These are phyloP conservation scores for Gobio gobio DNA, from an alignment of 2,113 vertebrate species.

Conservation along the genomic window DNA sequence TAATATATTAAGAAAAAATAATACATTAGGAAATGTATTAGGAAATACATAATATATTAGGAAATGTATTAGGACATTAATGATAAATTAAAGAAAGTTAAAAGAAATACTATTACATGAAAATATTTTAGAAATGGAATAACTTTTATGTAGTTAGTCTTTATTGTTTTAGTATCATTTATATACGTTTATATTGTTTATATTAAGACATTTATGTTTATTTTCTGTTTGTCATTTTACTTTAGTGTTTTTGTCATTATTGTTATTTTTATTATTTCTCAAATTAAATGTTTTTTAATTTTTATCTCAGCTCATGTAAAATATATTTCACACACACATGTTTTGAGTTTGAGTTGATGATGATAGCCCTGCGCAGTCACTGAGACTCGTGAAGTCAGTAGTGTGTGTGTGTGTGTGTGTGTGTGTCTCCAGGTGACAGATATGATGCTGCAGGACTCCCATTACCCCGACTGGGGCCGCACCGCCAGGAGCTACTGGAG, in stretches of 20 bases:
- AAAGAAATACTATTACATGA: background rate
- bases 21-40: too few relatives aligned
- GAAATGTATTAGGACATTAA: background rate
- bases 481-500: slow-evolving; percentile 94
- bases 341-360: background rate
- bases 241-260: too few relatives aligned
- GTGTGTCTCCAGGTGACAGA: slow-evolving; percentile 84
- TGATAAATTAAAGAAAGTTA: background rate
- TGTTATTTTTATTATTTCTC: too few relatives aligned
- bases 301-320: background rate
- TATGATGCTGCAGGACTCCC: slow-evolving; percentile 98
- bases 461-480: slow-evolving; percentile 94
- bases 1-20: too few relatives aligned
- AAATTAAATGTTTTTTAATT: too few relatives aligned
- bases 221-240: too few relatives aligned
- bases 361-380: background rate
- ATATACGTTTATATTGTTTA: too few relatives aligned
- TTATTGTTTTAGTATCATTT: background rate
- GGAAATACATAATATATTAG: background rate
- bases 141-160: background rate
- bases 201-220: too few relatives aligned
- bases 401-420: background rate
- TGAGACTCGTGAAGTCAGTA: background rate
- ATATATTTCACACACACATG: too few relatives aligned
- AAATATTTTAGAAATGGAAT: background rate